Conservation (phyloP, 2,113 vertebrate species). For the Emydocephalus ijimae region DNA sequence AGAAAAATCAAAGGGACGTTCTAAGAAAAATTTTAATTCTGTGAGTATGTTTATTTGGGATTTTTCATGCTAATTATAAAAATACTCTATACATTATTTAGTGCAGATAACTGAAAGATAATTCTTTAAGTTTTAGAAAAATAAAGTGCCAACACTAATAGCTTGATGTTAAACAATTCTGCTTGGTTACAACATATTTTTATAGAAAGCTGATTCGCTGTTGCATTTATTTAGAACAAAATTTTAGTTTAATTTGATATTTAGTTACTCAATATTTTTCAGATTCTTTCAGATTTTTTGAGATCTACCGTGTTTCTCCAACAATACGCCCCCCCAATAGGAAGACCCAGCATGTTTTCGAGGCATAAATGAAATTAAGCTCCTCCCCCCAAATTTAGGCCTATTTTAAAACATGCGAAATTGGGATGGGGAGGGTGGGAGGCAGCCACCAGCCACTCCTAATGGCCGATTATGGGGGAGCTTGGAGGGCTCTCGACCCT, state of each 20-base stretch:
- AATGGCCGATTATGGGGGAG: too few relatives aligned
- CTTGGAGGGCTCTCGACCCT: too few relatives aligned
- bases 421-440: too few relatives aligned
- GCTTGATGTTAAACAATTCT: neutral
- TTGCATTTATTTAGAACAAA: neutral
- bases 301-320: neutral
- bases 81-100: neutral
- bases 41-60: conserved; percentile 57
- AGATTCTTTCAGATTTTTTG: neutral
- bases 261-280: neutral
- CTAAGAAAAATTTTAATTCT: conserved; percentile 79
- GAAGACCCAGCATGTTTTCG: too few relatives aligned
- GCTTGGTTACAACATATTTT: neutral
- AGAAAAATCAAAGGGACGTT: conserved; percentile 82
- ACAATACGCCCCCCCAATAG: too few relatives aligned
- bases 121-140: neutral
- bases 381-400: too few relatives aligned
- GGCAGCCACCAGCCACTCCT: too few relatives aligned
- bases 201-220: neutral
- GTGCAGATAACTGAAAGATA: neutral
- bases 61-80: neutral
- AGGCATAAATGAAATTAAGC: too few relatives aligned
- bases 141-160: neutral
- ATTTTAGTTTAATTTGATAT: neutral
- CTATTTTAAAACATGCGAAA: too few relatives aligned